A percentile compares a stretch with the other conserved stretches of the same genome.
Evolutionary conservation across 1,140 invertebrate genomes (phyloP).

Genomic region (Zaprionus inermis): DNA sequence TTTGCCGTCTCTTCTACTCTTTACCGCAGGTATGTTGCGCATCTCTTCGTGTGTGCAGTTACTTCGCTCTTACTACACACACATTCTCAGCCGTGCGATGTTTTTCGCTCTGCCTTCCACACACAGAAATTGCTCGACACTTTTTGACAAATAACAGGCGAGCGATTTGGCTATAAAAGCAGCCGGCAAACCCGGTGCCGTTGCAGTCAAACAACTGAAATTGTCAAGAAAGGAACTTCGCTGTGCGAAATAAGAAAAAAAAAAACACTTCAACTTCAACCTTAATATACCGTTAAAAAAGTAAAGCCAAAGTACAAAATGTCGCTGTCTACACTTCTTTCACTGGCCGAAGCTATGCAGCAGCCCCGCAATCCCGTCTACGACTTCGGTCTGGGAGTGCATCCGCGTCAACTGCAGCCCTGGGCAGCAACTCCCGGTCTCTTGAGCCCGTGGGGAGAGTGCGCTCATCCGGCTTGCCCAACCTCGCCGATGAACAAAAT

Average conservation of each 20-base stretch:
- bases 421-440: slow-evolving; percentile 13
- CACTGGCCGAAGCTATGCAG: slow-evolving; percentile 56
- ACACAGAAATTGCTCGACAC: slow-evolving; percentile 6
- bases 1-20: slow-evolving; percentile 5
- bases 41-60: not conserved
- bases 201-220: slow-evolving; percentile 20
- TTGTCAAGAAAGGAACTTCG: slow-evolving; percentile 1
- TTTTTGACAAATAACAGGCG: slow-evolving; percentile 13
- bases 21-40: not conserved
- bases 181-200: not conserved
- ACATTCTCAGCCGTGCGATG: not conserved
- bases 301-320: slow-evolving; percentile 41
- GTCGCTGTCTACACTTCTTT: slow-evolving; percentile 51
- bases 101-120: not conserved
- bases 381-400: slow-evolving; percentile 59
- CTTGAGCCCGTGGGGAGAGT: slow-evolving; percentile 52
- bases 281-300: not conserved
- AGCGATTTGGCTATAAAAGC: slow-evolving; percentile 23
- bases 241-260: slow-evolving; percentile 6
- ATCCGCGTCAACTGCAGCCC: slow-evolving; percentile 48
- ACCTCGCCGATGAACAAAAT: slow-evolving; percentile 52
- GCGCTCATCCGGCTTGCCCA: slow-evolving; percentile 44
- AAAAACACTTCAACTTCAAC: not conserved
- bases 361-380: slow-evolving; percentile 59
- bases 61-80: not conserved